Conservation (phyloP, 2,888 invertebrate genomes). For the Atethmia centrago region DNA sequence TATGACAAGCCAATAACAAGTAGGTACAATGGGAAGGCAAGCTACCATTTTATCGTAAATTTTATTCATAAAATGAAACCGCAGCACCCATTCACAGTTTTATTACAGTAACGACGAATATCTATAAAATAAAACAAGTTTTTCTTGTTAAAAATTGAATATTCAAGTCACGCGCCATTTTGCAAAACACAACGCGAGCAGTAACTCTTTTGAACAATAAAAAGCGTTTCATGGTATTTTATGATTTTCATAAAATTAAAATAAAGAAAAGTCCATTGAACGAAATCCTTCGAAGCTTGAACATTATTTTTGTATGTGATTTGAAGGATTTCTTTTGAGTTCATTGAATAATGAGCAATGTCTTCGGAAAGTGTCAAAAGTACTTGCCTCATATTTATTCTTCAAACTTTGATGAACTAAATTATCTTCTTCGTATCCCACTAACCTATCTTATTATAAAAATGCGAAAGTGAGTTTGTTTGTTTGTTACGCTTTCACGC, state of each 20-base stretch:
- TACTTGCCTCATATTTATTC: background rate
- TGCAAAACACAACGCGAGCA: slow-evolving; percentile 44
- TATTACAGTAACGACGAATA: slow-evolving; percentile 45
- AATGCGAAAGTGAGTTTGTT: no score
- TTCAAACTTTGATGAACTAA: background rate
- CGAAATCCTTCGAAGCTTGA: slow-evolving; percentile 6
- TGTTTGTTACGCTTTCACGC: no score
- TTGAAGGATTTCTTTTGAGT: slow-evolving; percentile 17
- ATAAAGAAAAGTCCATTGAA: slow-evolving; percentile 28
- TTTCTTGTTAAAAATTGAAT: slow-evolving; percentile 43
- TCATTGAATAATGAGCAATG: slow-evolving; percentile 7
- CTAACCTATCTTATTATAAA: no score
- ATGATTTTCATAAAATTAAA: slow-evolving; percentile 51
- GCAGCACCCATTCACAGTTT: slow-evolving; percentile 50
- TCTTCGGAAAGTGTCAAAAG: background rate
- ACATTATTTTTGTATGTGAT: background rate
- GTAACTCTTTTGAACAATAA: slow-evolving; percentile 57
- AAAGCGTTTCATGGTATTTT: slow-evolving; percentile 38
- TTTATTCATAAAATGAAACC: slow-evolving; percentile 41
- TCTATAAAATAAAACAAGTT: slow-evolving; percentile 45
- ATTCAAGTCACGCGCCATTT: slow-evolving; percentile 46
- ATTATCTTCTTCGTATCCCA: background rate
- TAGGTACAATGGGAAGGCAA: slow-evolving; percentile 5
- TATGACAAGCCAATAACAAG: slow-evolving; percentile 46
- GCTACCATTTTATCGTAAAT: slow-evolving; percentile 32